phyloP scores from a whole-genome alignment of 1,140 invertebrate genomes.

The Lordiphosa stackelbergi region DNA sequence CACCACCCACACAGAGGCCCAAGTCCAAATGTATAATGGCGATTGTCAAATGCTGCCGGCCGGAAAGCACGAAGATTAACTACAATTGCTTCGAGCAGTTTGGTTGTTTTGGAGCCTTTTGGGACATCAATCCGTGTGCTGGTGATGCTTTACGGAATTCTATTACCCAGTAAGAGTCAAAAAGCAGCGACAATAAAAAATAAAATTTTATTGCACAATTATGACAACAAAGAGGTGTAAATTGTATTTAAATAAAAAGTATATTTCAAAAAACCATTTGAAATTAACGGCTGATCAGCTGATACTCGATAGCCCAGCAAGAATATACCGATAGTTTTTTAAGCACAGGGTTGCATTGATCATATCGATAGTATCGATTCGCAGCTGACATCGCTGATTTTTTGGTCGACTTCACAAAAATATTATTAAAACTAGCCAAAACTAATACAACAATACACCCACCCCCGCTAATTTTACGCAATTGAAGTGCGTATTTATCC shows the following conservation, averaged over 20 bases:
- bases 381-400: slow-evolving; percentile 6
- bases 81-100: slow-evolving; percentile 82
- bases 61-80: slow-evolving; percentile 63
- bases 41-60: slow-evolving; percentile 82
- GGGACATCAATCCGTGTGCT: slow-evolving; percentile 82
- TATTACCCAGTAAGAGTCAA: too few species aligned
- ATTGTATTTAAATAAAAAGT: too few species aligned
- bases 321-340: too few species aligned
- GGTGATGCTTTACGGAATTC: slow-evolving; percentile 32
- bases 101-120: slow-evolving; percentile 82
- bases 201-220: too few species aligned
- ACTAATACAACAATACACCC: not conserved
- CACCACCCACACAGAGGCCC: slow-evolving; percentile 21
- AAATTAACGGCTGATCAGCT: too few species aligned
- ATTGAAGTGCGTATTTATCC: slow-evolving; percentile 42
- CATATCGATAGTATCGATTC: slow-evolving; percentile 6
- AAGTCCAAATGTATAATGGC: slow-evolving; percentile 82
- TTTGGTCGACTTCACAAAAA: slow-evolving; percentile 4
- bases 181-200: too few species aligned
- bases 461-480: slow-evolving; percentile 27
- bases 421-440: slow-evolving; percentile 7
- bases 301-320: too few species aligned
- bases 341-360: not conserved
- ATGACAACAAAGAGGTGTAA: too few species aligned
- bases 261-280: too few species aligned